Base-by-base conservation (phyloP, 1,140 invertebrate species). In the Drosophila tani region DNA sequence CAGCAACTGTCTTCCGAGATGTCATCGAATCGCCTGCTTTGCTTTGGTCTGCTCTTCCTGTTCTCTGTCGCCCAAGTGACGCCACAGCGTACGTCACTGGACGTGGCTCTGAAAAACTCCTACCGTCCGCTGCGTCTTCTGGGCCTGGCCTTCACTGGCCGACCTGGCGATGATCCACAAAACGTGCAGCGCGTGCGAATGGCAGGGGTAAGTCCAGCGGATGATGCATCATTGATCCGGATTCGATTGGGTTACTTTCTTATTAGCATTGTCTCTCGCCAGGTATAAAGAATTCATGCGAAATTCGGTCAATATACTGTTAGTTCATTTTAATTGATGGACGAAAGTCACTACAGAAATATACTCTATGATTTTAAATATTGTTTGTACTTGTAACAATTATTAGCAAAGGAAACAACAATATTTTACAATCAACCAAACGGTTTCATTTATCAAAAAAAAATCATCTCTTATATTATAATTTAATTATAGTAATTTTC, bases 41-140 rank as follows among this genome's bases (percentile, higher is more conserved):
- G 60, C 27, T 47, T 74, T 40, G 62, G 73, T 35, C 56, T 81
- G 24, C 51, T 84, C 64, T 55, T 77, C 40, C 64, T 79, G 66
- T 12, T 64, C 41, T 53, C 71, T 21, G 29, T 59, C 15, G 64
- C 14, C 24, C 11, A 40, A 14, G 79, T 88, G 83, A 88, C 84
- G 67, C 73, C 88, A 88, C 88, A 91, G 62, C 84, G 90, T 9
- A 91, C 88, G 46, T 73, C 79, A 67, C 49, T 91, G 79, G 90
- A 91, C 50, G 82, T 69, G 51, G 81, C 65, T 21, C 56, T 91
- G 12, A 73, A 45, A 29, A 55, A 85, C 49, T 65, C 67, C 14
- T 92, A 92, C 40, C 56, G 91, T 45, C 90, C 90, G 19, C 47
- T 91, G 14, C 82, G 91, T 17, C 63, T 91, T 12, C 49, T 92